Evolutionary conservation across 2,797 vertebrate genomes (phyloP), one percentile per base, ranked within the genome.

Genomic region (Lagocephalus sceleratus): DNA sequence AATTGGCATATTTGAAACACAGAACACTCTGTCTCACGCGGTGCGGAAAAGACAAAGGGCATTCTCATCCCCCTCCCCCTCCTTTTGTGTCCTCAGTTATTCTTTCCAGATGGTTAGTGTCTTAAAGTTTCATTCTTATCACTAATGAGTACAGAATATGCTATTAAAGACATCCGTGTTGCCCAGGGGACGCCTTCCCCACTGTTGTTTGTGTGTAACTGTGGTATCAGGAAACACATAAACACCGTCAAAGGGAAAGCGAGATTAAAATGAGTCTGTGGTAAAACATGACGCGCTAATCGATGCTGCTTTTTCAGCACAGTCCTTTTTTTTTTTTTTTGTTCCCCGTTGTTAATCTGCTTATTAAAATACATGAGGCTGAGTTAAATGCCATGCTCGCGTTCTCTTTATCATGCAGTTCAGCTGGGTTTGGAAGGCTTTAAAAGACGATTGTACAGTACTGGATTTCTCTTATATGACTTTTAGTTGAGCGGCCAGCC

Each of bases 31-130:
- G 46, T 60, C 53, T 48, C 26, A 1, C 20, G 29, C 6, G 42
- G 19, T 16, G 20, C 10, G 17, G 42, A 47, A 22, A 29, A 43
- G 14, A 51, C n/a, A 48, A 42, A 40, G 2, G 12, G 19, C 21
- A 15, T 21, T 21, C 5, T 48, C 20, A 47, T 40, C 12, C 14
- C 15, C 5, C 39, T 5, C 15, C 39, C 39, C 39, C 3, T 5
- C 14, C 7, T 40, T 16, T 20, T 35, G 20, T 2, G 21, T 43
- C 20, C 49, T 41, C 40, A 54, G 62, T 82, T 60, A 44, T 69
- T 73, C 49, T 25, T 48, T 55, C 75, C 74, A 83, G 81, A 81
- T 82, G 81, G 75, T 61, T 61, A 19, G 26, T 68, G 66, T 74
- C 68, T 73, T 54, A 68, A 51, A 67, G 50, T 73, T 59, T 63